Percentiles rank a stretch among this genome's conserved stretches.
These are phyloP conservation scores for Bucco capensis DNA, from an alignment of 2,113 vertebrate genomes.

Conservation along the genomic window DNA sequence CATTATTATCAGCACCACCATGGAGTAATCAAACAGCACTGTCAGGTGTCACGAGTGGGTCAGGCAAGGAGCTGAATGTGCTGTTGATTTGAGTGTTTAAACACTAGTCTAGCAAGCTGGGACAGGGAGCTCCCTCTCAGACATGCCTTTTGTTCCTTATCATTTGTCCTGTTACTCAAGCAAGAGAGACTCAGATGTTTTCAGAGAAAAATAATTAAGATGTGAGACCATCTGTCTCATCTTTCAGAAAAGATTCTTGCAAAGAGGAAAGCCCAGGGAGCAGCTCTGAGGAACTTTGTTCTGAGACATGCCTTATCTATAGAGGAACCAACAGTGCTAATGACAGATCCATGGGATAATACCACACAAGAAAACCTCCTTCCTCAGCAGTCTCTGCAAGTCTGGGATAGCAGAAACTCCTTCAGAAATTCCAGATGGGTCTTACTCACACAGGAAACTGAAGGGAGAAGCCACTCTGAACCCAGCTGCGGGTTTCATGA, in stretches of 20 bases:
- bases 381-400: background rate
- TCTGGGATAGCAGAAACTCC: background rate
- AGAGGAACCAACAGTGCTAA: background rate
- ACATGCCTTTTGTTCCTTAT: background rate
- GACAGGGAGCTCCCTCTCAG: background rate
- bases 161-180: background rate
- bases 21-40: background rate
- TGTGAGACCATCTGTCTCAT: background rate
- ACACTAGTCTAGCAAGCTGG: background rate
- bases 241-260: background rate
- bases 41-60: background rate
- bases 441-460: background rate
- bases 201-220: background rate
- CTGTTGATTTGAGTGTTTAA: background rate
- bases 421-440: background rate
- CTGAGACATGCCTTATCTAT: background rate
- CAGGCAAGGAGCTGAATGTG: background rate
- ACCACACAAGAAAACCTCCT: background rate
- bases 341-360: background rate
- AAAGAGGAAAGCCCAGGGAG: background rate
- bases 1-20: background rate
- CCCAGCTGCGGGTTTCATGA: background rate
- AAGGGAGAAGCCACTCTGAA: accelerated
- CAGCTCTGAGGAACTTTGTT: background rate
- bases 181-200: background rate